Evolutionary conservation across 2,797 vertebrate species (phyloP).

Genomic region (Neosilurus mollespiculum): DNA sequence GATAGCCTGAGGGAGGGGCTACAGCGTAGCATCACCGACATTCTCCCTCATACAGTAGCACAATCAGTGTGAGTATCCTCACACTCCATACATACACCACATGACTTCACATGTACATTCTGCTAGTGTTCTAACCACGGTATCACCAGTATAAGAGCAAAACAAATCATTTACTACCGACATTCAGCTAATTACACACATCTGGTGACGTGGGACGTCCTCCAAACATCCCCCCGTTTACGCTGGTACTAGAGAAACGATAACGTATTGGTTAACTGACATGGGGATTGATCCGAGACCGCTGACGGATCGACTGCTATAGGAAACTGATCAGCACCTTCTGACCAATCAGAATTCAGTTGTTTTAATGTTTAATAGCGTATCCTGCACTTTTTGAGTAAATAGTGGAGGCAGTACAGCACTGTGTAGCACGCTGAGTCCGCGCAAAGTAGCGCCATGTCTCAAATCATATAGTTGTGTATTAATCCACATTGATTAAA

Average conservation of each 20-base stretch:
- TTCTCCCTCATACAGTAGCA: conserved; percentile 78
- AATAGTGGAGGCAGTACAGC: neutral
- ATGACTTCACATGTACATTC: too few relatives aligned
- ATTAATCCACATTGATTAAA: too few relatives aligned
- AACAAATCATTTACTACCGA: too few relatives aligned
- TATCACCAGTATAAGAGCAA: neutral
- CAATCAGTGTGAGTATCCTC: conserved; percentile 75
- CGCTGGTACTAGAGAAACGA: neutral
- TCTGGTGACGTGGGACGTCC: too few relatives aligned
- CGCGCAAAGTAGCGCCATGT: neutral
- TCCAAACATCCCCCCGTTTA: neutral
- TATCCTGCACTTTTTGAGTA: neutral
- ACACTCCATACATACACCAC: neutral
- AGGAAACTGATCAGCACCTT: neutral
- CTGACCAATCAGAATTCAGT: neutral
- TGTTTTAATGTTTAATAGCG: neutral
- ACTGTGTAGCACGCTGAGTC: neutral
- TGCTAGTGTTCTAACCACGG: too few relatives aligned
- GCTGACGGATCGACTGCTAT: neutral
- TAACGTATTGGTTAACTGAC: neutral
- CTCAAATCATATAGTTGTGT: neutral
- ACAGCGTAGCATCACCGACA: conserved; percentile 75
- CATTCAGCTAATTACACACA: too few relatives aligned
- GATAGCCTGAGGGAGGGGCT: conserved; percentile 80
- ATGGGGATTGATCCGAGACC: too few relatives aligned